phyloP scores from a whole-genome alignment of 2,797 vertebrate species.

The Fundulus diaphanus region DNA sequence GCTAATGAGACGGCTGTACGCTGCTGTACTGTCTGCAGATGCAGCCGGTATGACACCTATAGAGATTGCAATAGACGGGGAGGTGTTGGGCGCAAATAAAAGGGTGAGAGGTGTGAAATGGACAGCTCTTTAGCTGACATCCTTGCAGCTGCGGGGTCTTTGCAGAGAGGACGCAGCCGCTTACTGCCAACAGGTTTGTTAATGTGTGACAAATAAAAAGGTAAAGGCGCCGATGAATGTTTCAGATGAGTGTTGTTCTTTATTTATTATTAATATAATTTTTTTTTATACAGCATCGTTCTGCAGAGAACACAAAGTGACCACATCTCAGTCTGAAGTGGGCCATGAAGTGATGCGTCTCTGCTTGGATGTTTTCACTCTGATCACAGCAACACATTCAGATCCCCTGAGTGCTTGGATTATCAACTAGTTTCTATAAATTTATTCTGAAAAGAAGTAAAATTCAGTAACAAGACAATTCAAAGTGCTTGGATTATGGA shows the following conservation, averaged over 20 bases:
- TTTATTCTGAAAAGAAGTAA: too few species aligned
- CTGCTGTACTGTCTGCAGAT: conserved; percentile 21
- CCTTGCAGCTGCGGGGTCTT: conserved; percentile 4
- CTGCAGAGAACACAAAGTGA: neutral
- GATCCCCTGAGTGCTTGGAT: too few species aligned
- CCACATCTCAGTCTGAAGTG: neutral
- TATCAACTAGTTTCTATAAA: too few species aligned
- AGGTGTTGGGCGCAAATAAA: conserved; percentile 27
- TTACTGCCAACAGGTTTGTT: neutral
- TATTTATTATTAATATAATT: too few species aligned
- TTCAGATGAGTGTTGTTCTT: too few species aligned
- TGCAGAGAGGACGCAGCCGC: neutral
- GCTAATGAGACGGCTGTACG: conserved; percentile 50
- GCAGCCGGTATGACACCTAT: conserved; percentile 33
- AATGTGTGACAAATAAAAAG: conserved; percentile 8
- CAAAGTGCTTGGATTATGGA: too few species aligned
- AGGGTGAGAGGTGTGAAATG: conserved; percentile 33
- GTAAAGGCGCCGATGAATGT: neutral
- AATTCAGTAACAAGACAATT: too few species aligned
- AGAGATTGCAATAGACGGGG: conserved; percentile 30
- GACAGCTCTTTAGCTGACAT: conserved; percentile 32
- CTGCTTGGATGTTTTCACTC: neutral
- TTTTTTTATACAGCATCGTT: neutral
- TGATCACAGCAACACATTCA: neutral
- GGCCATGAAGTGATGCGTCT: neutral